Percentiles rank a stretch among this genome's conserved stretches.
phyloP scores from a whole-genome alignment of 2,113 vertebrate species.

The Eurypyga helias region DNA sequence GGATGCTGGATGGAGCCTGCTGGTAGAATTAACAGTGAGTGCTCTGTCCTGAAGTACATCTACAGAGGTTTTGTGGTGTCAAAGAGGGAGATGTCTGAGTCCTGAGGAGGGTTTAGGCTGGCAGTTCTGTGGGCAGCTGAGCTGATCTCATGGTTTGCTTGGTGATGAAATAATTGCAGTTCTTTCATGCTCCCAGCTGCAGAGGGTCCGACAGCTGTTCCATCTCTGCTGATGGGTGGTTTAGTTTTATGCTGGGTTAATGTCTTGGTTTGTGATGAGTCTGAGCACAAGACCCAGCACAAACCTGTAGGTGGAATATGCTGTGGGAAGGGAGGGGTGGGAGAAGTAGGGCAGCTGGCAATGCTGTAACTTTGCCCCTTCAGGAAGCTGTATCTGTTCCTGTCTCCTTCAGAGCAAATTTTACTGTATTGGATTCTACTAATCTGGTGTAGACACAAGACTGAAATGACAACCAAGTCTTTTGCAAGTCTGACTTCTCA shows the following conservation, averaged over 20 bases:
- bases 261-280: not conserved
- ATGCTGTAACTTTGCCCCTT: not conserved
- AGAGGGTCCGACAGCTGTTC: not conserved
- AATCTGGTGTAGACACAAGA: not conserved
- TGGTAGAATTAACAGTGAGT: not conserved
- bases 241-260: not conserved
- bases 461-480: not conserved
- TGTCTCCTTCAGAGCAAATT: not conserved
- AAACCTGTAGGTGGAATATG: not conserved
- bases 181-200: rapidly evolving
- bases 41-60: not conserved
- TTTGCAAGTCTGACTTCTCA: not conserved
- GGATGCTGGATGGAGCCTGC: not conserved
- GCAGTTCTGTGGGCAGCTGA: not conserved
- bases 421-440: not conserved
- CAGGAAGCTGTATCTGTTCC: not conserved
- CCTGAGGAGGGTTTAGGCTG: not conserved
- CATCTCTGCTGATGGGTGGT: not conserved
- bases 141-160: not conserved
- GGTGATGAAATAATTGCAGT: not conserved
- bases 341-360: not conserved
- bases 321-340: not conserved
- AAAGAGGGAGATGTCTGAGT: not conserved
- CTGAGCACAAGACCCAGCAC: not conserved
- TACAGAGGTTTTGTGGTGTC: not conserved